phyloP scores from a whole-genome alignment of 2,797 vertebrate species.

The Hippocampus kuda region DNA sequence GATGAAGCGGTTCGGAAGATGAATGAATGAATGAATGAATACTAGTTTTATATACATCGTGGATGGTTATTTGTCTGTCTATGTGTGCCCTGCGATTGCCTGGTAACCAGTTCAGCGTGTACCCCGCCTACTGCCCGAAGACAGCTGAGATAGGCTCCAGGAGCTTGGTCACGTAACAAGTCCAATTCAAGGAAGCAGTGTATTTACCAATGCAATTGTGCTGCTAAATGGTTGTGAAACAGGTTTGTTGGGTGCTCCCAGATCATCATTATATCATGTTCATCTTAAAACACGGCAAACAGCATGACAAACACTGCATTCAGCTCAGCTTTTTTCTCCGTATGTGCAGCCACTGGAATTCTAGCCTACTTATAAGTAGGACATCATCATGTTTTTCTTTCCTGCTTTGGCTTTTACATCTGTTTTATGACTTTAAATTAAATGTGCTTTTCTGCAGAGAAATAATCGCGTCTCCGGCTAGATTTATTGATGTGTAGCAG shows the following conservation, averaged over 20 bases:
- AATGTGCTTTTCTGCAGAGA: neutral
- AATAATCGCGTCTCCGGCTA: neutral
- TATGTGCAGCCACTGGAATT: neutral
- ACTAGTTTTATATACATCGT: no score
- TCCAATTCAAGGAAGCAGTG: neutral
- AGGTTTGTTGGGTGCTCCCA: neutral
- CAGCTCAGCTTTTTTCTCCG: neutral
- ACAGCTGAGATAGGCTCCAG: no score
- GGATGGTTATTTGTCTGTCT: no score
- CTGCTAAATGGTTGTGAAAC: neutral
- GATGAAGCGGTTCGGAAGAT: no score
- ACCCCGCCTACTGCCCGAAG: no score
- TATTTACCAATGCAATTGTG: neutral
- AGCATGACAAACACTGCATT: neutral
- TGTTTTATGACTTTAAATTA: neutral
- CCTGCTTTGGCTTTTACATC: neutral
- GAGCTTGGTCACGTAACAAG: no score
- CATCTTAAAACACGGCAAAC: neutral
- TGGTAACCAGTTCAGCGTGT: no score
- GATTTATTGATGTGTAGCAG: no score
- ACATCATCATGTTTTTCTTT: neutral
- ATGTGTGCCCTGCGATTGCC: no score
- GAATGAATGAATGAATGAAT: no score
- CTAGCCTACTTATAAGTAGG: neutral
- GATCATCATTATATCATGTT: no score